These are phyloP conservation scores for Cantharis flavilabris DNA, from an alignment of 2,888 invertebrate genomes.

Conservation along the genomic window DNA sequence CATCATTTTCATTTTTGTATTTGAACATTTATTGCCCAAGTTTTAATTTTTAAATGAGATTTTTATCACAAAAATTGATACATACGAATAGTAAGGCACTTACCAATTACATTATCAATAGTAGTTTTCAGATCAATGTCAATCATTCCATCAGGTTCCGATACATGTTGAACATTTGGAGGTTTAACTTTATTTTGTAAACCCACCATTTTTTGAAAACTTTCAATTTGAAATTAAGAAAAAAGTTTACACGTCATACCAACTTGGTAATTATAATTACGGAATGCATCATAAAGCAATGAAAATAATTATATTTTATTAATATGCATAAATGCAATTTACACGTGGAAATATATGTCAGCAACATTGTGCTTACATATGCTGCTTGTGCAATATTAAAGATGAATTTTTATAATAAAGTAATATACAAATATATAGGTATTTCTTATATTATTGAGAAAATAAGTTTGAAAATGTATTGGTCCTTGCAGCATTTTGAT, in stretches of 20 bases:
- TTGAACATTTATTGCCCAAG: too few species aligned
- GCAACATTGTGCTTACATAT: background rate
- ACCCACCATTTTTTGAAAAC: constrained; percentile 6
- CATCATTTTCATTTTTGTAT: background rate
- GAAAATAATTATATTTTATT: background rate
- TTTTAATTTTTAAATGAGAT: too few species aligned
- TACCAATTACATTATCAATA: background rate
- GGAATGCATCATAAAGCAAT: background rate
- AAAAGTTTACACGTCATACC: background rate
- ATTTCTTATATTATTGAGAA: background rate
- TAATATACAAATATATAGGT: background rate
- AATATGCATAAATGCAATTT: background rate
- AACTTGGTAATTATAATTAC: background rate
- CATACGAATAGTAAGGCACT: background rate
- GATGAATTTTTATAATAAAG: background rate
- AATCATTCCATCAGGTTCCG: constrained; percentile 19
- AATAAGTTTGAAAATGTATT: background rate
- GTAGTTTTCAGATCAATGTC: constrained; percentile 8
- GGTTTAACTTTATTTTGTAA: constrained; percentile 7
- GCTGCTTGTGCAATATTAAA: background rate
- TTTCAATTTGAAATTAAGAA: background rate
- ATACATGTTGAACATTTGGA: background rate
- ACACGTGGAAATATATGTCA: background rate
- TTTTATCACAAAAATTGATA: too few species aligned
- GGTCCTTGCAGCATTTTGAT: too few species aligned